phyloP scores from a whole-genome alignment of 2,113 vertebrate genomes.

The Mungos mungo region DNA sequence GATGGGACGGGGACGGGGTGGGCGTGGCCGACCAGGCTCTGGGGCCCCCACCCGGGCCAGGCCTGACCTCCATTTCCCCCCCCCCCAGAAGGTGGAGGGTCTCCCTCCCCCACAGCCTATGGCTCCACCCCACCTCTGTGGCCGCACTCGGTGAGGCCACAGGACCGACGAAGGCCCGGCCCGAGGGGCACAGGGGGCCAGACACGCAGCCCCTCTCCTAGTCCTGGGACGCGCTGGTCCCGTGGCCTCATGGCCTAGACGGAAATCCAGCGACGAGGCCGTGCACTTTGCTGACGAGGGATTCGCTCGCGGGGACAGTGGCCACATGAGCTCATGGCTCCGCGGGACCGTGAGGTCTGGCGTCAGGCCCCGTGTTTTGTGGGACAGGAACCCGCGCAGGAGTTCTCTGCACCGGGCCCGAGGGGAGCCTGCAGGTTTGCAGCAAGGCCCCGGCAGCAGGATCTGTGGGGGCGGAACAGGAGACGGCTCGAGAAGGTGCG shows the following conservation, averaged over 20 bases:
- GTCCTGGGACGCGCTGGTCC: neutral
- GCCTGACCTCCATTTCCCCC: slow-evolving; percentile 43
- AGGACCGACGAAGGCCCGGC: neutral
- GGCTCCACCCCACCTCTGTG: neutral
- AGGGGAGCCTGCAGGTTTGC: neutral
- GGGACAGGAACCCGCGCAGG: neutral
- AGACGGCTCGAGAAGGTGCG: rapidly evolving
- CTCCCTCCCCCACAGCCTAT: neutral
- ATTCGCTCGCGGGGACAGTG: neutral
- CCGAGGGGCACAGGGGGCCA: neutral
- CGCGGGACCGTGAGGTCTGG: rapidly evolving
- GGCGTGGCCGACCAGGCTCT: neutral
- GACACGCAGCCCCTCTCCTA: neutral
- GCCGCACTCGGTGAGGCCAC: neutral
- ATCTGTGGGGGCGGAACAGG: neutral
- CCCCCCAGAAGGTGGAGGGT: slow-evolving; percentile 19
- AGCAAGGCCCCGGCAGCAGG: rapidly evolving
- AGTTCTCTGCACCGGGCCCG: neutral
- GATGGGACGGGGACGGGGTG: rapidly evolving
- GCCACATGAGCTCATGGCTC: rapidly evolving
- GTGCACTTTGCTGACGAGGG: neutral
- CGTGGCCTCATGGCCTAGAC: neutral
- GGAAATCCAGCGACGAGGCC: neutral
- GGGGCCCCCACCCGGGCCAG: neutral
- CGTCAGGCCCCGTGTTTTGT: rapidly evolving